Evolutionary conservation across 2,113 vertebrate species (phyloP), one percentile per base, ranked within the genome.

Genomic region (Andinoacara biseriatus): DNA sequence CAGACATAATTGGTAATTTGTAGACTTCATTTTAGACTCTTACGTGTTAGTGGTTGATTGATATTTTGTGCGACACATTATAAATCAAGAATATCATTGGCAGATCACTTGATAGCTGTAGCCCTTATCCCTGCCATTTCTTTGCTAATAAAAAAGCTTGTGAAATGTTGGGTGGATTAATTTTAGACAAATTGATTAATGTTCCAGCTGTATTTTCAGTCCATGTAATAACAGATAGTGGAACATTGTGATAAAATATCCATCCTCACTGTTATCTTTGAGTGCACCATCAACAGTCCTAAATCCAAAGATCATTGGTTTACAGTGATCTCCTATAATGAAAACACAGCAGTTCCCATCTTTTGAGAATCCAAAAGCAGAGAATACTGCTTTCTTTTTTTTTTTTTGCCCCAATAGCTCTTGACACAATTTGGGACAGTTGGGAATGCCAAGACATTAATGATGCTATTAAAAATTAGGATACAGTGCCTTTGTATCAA

Each of bases 391-490:
- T 26, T 26, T 26, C 3, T 5, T 31, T 72, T 26, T 26, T 26
- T 26, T 26, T 26, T 52, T 52, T 0, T 31, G 43, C 65, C 65
- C 0, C 11, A 52, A 31, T 72, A 1, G 46, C 3, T 54, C 67
- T 33, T 54, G 26, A 11, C 24, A 72, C 29, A 72, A 52, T 72
- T 54, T 72, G 26, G 13, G 26, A 33, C 52, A 33, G 26, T n/a
- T 54, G 67, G 6, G 46, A 72, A 72, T 72, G 26, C 10, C 67
- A 54, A 31, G 46, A 54, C 57, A 40, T 84, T 10, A 69, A 40
- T 46, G 56, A 82, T 82, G 65, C 65, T 33, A 54, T 26, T 20
- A 65, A 24, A 88, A 84, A 52, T 82, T 18, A 76, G 85, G 85
- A 69, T 74, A 56, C 56, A 22, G 31, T 9, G 52, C 17, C 60